Evolutionary conservation across 2,797 vertebrate species (phyloP), one percentile per base, ranked within the genome.

Genomic region (Cossypha niveicapilla): DNA sequence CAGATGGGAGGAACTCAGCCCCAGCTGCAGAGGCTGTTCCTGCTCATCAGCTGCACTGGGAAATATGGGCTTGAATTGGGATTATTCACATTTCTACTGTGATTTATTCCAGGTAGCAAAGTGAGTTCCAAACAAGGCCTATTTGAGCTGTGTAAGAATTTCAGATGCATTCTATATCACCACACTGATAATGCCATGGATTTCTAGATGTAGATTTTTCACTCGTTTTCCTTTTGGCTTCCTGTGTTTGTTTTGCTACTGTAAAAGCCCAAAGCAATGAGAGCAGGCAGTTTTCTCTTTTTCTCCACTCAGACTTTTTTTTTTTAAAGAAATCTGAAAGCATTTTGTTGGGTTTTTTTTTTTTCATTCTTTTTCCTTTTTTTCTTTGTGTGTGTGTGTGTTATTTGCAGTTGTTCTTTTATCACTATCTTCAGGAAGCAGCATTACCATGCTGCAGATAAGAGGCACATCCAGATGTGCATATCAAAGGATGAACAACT

Each of bases 401-500:
- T 97, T 97, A 94, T 98, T 97, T 96, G 95, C 97, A 97, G 96
- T 97, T 97, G 95, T 97, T 96, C 96, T 97, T 97, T 98, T 97
- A 98, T 97, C 97, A 97, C 96, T 97, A 96, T 97, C 97, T 97
- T 96, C 97, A 97, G 97, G 97, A 98, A 98, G 96, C 97, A 93
- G 94, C 96, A 97, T 98, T 97, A 97, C 95, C 97, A 95, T 97
- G 96, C 83, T 39, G 71, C 82, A 97, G 97, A 98, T 98, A 98
- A 98, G 96, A 97, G 88, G 85, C 41, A 57, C 93, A 94, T 97
- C 97, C 97, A 98, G 97, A 98, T 98, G 98, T 98, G 97, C 96
- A 97, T 98, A 97, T 98, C 98, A 98, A 98, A 98, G 97, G 96
- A 96, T 95, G 96, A 96, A 97, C 96, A 97, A 95, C 97, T 96